Evolutionary conservation across 37 sponge, comb jelly and placozoan genomes (phyloP), one percentile per base, ranked within the genome.

Genomic region (Petrosia ficiformis): DNA sequence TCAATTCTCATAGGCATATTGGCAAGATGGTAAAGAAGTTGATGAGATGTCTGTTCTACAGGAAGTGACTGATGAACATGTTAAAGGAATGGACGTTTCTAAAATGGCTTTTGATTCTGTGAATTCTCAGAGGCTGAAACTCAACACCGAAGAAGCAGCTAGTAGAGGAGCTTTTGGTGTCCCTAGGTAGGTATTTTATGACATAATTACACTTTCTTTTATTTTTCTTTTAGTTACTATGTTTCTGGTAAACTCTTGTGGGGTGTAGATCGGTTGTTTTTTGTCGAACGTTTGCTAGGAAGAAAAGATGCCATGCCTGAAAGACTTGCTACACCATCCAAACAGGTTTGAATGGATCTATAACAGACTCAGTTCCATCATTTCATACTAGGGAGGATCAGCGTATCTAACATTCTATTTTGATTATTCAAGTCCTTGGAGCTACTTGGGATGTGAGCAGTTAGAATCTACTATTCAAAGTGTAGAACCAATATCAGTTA

Each of bases 141-240:
- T 48, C 28, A 89, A 92, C 78, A 95, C 96, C 2, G n/a, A 79
- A 30, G 91, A 92, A 58, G 97, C 93, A 34, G 76, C 75, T 30
- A 65, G 77, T 2, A 79, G 77, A 42, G 97, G 97, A 66, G 97
- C 88, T 22, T 96, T 93, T 78, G 94, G 97, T 39, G 93, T 96
- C 4, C 97, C 97, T 39, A 73, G 86, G 95, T 91, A 60, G 33
- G 66, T 21, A n/a, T n/a, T 61, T 26, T 11, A 29, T 61, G 11
- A 73, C 11, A 44, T 43, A 44, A 44, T 6, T 19, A 42, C 2
- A 11, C 29, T 48, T 48, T 48, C 14, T 48, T 48, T 14, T 14
- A 69, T 0, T 60, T 68, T 28, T 1, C 1, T 4, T 78, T 11
- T 71, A 96, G 94, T 61, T 87, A 93, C 70, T 93, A 68, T 57